Evolutionary conservation across 2,888 invertebrate genomes (phyloP), one percentile per base, ranked within the genome.

Genomic region (Philhelius pedissequus): DNA sequence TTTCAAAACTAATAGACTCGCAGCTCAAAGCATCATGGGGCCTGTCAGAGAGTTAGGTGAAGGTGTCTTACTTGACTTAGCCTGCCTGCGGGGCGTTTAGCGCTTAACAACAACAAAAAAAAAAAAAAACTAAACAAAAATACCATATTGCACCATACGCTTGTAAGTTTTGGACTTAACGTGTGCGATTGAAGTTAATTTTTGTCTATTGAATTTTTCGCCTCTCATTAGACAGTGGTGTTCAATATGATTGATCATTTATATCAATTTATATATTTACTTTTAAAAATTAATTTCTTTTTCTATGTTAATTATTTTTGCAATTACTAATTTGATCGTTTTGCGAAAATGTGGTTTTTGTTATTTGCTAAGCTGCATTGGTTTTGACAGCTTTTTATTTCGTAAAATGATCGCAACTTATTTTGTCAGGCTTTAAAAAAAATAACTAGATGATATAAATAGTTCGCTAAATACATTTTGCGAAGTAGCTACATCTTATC

Each of bases 1-100:
- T 74, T 74, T 60, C 60, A 45, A 62, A 56, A 80, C 80, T 70
- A 56, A 70, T 70, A 48, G 56, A 68, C 45, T 62, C 48, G 48
- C 64, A 56, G 64, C 35, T 58, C 54, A 32, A 25, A 30, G 56
- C 40, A 43, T 56, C 15, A 27, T 54, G 64, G 8, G 20, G 45
- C 22, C 48, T 64, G 64, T 45, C 56, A 32, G 35, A 18, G 30
- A 32, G 22, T 64, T 40, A 15, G 20, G 48, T 38, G 68, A 48
- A 64, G 70, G 81, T 70, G 70, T 70, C 56, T 75, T 56, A 68
- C 48, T 75, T 56, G 56, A 56, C 35, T 56, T 13, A 56, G 20
- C 56, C 25, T 18, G 70, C 40, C 64, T 32, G 50, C 11, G 58
- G 80, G 64, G 40, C 50, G 62, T 69, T 69, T 60, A 54, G 18